Evolutionary conservation across 1,140 invertebrate genomes (phyloP).

Genomic region (Drosophila bifasciata): DNA sequence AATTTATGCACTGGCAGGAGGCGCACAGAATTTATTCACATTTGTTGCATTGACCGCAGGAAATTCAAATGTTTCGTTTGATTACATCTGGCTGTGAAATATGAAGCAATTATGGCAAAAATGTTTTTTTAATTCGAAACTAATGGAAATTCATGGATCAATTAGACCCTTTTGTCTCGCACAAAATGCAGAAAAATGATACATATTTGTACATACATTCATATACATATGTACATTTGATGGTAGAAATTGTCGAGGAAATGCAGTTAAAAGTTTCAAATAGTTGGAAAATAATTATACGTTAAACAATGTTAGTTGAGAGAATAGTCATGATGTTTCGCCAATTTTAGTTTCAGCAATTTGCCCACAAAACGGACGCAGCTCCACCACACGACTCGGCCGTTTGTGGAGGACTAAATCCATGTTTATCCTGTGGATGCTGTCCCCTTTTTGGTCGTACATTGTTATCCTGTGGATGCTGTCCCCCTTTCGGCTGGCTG

Average conservation of each 20-base stretch:
- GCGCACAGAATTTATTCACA: conserved; percentile 6
- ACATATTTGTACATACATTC: too few relatives aligned
- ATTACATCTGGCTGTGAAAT: background rate
- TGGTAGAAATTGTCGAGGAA: too few relatives aligned
- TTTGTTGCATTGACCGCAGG: conserved; percentile 15
- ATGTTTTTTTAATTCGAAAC: conserved; percentile 28
- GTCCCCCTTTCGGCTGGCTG: background rate
- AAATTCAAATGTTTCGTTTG: conserved; percentile 1
- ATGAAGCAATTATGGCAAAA: conserved; percentile 14
- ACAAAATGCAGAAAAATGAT: background rate
- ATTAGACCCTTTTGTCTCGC: conserved; percentile 33
- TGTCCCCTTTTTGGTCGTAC: conserved; percentile 52
- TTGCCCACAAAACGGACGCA: background rate
- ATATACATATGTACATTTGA: too few relatives aligned
- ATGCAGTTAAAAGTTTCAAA: too few relatives aligned
- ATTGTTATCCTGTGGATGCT: conserved; percentile 5
- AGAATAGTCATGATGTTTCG: conserved; percentile 8
- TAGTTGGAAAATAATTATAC: conserved; percentile 5
- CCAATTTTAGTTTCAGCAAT: background rate
- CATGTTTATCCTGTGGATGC: conserved; percentile 53
- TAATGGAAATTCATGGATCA: conserved; percentile 40
- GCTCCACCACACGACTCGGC: conserved; percentile 12
- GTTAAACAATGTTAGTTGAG: conserved; percentile 11
- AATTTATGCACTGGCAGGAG: conserved; percentile 12
- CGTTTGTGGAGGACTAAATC: conserved; percentile 47